Evolutionary conservation across 2,888 invertebrate genomes (phyloP).

Genomic region (Timema cristinae): DNA sequence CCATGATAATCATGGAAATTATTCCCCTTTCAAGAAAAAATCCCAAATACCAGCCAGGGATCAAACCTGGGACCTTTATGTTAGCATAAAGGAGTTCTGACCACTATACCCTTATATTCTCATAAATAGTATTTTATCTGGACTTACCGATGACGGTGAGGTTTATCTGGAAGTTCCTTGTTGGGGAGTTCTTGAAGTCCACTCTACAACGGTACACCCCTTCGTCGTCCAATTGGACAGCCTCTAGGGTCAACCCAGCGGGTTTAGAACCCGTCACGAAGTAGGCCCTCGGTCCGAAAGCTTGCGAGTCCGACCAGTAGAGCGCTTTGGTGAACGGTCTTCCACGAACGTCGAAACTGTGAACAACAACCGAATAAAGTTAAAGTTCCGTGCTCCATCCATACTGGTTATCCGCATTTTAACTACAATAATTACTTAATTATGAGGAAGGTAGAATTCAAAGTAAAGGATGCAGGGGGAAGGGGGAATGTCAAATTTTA

Average conservation of each 20-base stretch:
- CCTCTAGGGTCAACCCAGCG: slow-evolving; percentile 48
- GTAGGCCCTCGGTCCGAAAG: slow-evolving; percentile 50
- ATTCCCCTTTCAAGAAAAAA: no score
- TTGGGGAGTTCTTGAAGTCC: slow-evolving; percentile 53
- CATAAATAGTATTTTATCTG: no score
- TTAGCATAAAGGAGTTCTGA: no score
- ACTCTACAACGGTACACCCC: slow-evolving; percentile 52
- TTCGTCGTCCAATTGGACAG: slow-evolving; percentile 42
- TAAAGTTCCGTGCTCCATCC: not conserved
- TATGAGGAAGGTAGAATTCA: no score
- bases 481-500: no score
- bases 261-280: slow-evolving; percentile 46
- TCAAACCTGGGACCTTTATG: no score
- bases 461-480: no score
- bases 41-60: no score
- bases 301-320: slow-evolving; percentile 50
- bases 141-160: slow-evolving; percentile 10
- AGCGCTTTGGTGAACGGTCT: slow-evolving; percentile 48
- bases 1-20: no score
- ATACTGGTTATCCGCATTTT: not conserved
- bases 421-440: not conserved
- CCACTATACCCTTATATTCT: no score
- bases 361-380: slow-evolving; percentile 23
- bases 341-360: slow-evolving; percentile 52
- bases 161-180: slow-evolving; percentile 50